Conservation (phyloP, 2,797 vertebrate genomes). For the Oophaga sylvatica region DNA sequence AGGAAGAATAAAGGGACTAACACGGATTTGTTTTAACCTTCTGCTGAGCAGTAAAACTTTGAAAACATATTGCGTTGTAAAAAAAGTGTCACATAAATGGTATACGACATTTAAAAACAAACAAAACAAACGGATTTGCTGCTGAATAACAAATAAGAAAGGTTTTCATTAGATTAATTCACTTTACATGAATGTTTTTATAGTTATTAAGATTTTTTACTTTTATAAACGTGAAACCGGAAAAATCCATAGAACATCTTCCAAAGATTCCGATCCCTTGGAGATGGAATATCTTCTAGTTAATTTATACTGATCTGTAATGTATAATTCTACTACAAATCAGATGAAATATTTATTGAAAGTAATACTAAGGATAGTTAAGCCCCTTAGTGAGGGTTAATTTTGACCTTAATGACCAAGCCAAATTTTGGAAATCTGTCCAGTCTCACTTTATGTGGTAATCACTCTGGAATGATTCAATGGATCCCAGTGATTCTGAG, state of each 20-base stretch:
- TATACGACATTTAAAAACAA: background rate
- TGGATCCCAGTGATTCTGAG: too few relatives aligned
- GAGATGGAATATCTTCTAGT: background rate
- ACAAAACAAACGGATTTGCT: background rate
- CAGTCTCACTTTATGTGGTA: too few relatives aligned
- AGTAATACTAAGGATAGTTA: too few relatives aligned
- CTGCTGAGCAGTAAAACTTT: conserved; percentile 20
- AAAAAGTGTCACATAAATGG: conserved; percentile 9
- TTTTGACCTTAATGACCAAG: too few relatives aligned
- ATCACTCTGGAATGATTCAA: too few relatives aligned
- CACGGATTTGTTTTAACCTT: conserved; percentile 36
- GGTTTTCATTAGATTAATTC: background rate
- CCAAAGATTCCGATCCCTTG: background rate
- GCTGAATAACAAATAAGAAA: background rate
- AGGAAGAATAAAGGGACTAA: conserved; percentile 35
- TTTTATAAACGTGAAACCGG: too few relatives aligned
- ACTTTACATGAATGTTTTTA: background rate
- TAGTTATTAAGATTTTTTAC: background rate
- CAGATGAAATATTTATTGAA: too few relatives aligned
- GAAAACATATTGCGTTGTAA: background rate
- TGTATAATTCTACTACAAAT: background rate
- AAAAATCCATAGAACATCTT: background rate
- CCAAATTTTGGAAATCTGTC: too few relatives aligned
- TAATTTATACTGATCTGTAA: background rate
- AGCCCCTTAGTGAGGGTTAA: too few relatives aligned